Percentiles rank a stretch among this genome's conserved stretches.
These are phyloP conservation scores for Caranx melampygus DNA, from an alignment of 2,113 vertebrate genomes.

Conservation along the genomic window DNA sequence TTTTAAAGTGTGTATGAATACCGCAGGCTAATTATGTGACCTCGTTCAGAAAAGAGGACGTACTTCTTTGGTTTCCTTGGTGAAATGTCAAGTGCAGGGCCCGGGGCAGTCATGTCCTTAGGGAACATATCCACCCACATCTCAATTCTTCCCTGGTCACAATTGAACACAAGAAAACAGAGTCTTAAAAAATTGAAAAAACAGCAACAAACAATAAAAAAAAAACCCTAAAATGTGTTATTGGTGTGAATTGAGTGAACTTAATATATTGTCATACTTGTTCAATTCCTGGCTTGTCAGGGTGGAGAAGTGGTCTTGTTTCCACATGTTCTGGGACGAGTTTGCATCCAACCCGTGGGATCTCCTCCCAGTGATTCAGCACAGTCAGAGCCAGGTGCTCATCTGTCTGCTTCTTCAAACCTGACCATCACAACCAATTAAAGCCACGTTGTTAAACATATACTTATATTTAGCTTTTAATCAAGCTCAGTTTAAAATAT, in stretches of 20 bases:
- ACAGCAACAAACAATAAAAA: too few species aligned
- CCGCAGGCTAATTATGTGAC: background rate
- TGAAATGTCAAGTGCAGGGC: slow-evolving; percentile 93
- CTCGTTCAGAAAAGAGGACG: slow-evolving; percentile 11
- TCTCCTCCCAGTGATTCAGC: slow-evolving; percentile 93
- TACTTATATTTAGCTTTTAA: background rate
- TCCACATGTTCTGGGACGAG: slow-evolving; percentile 95
- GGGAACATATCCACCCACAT: slow-evolving; percentile 99
- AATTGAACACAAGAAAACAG: background rate
- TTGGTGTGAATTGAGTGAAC: background rate
- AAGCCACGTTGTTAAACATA: rapidly evolving
- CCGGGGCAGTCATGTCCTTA: slow-evolving; percentile 93
- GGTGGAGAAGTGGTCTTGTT: slow-evolving; percentile 92
- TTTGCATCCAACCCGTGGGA: slow-evolving; percentile 89
- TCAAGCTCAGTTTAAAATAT: background rate
- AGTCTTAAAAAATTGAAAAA: background rate
- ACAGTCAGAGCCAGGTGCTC: slow-evolving; percentile 92
- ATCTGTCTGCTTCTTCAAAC: slow-evolving; percentile 93
- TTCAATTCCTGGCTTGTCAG: slow-evolving; percentile 96
- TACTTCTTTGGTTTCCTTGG: slow-evolving; percentile 98
- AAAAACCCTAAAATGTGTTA: background rate
- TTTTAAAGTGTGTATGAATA: background rate
- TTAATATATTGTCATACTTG: slow-evolving; percentile 82
- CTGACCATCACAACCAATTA: slow-evolving; percentile 72
- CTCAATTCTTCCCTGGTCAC: slow-evolving; percentile 92